Evolutionary conservation across 2,888 invertebrate species (phyloP), one percentile per base, ranked within the genome.

Genomic region (Spilosoma lubricipeda): DNA sequence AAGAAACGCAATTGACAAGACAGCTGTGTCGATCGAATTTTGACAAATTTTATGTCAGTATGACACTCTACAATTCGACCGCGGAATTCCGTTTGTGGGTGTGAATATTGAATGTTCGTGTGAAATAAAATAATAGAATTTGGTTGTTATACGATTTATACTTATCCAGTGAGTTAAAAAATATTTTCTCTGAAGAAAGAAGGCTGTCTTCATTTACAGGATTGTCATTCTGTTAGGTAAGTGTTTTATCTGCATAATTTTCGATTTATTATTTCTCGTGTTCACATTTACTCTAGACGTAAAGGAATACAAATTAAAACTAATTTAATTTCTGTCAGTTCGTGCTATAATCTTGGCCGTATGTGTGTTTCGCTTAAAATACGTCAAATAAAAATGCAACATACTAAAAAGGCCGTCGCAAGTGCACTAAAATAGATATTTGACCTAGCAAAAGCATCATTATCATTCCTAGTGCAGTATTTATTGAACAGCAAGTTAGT

Each of bases 31-130:
- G 84, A 86, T 87, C 87, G 86, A 85, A 85, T 80, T n/a, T 83
- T 89, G 88, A 84, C 88, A 84, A 52, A 74, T 36, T 70, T 81
- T 72, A 76, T 77, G 77, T 78, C 81, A 84, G 70, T 20, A 68
- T 85, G 84, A 83, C 84, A 85, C 76, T 76, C 82, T 82, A 87
- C 88, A 87, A 88, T 88, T 81, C 82, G 84, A 81, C 86, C 87
- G 84, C 83, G 85, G 84, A 86, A 90, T 92, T 93, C 90, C 90
- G 92, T 92, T 93, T 87, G 87, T 89, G 90, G 90, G 91, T 91
- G 92, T 90, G 89, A 87, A 78, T 85, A 77, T 72, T 77, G 74
- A 76, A 83, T 80, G 79, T 84, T 83, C 85, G 72, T 77, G 76
- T 73, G 63, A 78, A 77, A 72, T 77, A 78, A 74, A 74, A 79